Percentiles rank a stretch among this genome's conserved stretches.
Conservation (phyloP, 2,888 invertebrate genomes). For the Idaea aversata region DNA sequence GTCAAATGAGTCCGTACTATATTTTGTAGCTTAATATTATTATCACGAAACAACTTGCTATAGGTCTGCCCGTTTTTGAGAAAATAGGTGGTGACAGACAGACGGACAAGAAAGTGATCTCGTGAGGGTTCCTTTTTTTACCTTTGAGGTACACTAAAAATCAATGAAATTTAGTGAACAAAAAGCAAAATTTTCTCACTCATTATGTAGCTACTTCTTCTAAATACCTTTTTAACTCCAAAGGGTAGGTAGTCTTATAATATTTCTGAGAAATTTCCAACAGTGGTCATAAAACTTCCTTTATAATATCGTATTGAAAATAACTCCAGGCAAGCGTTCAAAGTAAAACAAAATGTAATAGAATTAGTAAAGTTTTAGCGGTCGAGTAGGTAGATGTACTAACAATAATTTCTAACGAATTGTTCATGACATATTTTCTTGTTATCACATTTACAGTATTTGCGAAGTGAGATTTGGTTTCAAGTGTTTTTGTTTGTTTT, state of each 20-base stretch:
- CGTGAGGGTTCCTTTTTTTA: too few relatives aligned
- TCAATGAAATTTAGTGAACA: too few relatives aligned
- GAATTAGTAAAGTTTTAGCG: neutral
- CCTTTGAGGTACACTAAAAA: too few relatives aligned
- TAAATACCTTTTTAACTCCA: neutral
- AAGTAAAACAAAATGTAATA: neutral
- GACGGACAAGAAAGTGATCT: too few relatives aligned
- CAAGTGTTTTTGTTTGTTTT: neutral
- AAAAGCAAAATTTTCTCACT: too few relatives aligned
- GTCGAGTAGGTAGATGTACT: neutral
- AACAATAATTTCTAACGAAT: neutral
- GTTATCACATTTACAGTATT: neutral
- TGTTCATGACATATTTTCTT: neutral
- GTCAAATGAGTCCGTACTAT: too few relatives aligned
- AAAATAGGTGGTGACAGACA: too few relatives aligned
- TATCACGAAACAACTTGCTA: too few relatives aligned
- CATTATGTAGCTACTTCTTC: neutral
- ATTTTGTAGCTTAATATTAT: too few relatives aligned
- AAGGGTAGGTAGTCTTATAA: neutral
- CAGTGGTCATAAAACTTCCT: neutral
- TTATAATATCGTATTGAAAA: neutral
- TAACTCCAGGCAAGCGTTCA: neutral
- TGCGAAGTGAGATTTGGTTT: neutral
- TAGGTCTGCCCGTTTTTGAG: too few relatives aligned
- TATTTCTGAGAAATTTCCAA: neutral